Conservation (phyloP, 2,888 invertebrate genomes). For the Cremastinae sp. region DNA sequence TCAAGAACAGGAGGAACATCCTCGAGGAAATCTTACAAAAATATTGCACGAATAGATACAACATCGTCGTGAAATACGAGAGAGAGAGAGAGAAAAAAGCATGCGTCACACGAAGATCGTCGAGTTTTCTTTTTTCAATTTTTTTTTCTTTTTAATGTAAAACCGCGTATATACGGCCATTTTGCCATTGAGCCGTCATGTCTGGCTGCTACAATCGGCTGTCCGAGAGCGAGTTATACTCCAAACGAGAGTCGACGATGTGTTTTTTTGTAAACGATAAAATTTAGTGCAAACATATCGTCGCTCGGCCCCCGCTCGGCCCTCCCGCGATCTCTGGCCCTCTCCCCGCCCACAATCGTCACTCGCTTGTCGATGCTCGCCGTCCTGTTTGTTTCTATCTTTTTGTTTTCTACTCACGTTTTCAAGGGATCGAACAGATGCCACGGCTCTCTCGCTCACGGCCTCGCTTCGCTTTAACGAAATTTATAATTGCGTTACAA, state of each 20-base stretch:
- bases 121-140: conserved; percentile 2
- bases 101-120: conserved; percentile 14
- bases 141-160: conserved; percentile 71
- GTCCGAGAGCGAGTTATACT: conserved; percentile 8
- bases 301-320: neutral
- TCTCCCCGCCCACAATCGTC: conserved; percentile 25
- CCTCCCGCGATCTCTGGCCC: conserved; percentile 1
- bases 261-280: conserved; percentile 30
- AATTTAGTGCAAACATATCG: conserved; percentile 17
- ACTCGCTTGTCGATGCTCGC: conserved; percentile 28
- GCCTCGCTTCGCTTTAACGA: conserved; percentile 29
- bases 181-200: conserved; percentile 76
- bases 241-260: conserved; percentile 25
- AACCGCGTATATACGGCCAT: conserved; percentile 75
- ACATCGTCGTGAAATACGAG: conserved; percentile 2
- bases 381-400: conserved; percentile 19
- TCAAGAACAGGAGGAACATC: conserved; percentile 14
- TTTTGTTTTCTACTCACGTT: conserved; percentile 53
- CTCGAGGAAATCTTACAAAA: neutral
- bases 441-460: conserved; percentile 33
- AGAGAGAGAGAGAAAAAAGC: neutral
- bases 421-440: conserved; percentile 45
- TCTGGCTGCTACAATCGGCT: conserved; percentile 64
- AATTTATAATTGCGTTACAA: conserved; percentile 48
- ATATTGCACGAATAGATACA: conserved; percentile 7